phyloP scores from a whole-genome alignment of 2,113 vertebrate genomes.

The Mustelus asterias region DNA sequence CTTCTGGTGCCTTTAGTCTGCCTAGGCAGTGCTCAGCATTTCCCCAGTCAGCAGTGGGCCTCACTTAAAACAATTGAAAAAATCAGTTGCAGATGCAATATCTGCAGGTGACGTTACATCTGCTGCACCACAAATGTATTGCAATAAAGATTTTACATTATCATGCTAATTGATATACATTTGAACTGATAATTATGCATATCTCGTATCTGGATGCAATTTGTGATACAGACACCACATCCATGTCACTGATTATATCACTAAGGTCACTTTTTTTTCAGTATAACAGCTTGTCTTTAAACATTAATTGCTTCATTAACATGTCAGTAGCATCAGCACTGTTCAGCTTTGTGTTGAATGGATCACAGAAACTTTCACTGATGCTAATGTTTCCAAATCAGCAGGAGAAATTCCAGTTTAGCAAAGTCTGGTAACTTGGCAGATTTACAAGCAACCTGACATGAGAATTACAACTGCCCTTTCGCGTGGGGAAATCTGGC shows the following conservation, averaged over 20 bases:
- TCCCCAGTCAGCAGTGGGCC: not conserved
- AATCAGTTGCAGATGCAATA: conserved; percentile 18
- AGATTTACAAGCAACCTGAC: conserved; percentile 14
- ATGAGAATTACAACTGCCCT: conserved; percentile 28
- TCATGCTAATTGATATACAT: conserved; percentile 25
- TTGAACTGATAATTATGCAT: conserved; percentile 11
- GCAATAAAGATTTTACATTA: conserved; percentile 17
- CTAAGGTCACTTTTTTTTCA: conserved; percentile 19
- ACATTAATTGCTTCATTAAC: conserved; percentile 23
- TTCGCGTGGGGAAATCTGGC: not conserved
- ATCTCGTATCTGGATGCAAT: not conserved
- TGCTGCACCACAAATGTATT: not conserved
- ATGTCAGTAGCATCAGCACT: not conserved
- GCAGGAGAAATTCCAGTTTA: conserved; percentile 34
- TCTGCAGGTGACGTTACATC: conserved; percentile 3
- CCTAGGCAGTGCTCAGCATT: not conserved
- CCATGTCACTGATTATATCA: not conserved
- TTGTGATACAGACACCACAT: not conserved
- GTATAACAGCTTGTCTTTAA: conserved; percentile 4
- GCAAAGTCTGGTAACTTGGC: conserved; percentile 32
- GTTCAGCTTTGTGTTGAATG: conserved; percentile 26
- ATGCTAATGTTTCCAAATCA: conserved; percentile 30
- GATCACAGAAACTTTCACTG: conserved; percentile 25
- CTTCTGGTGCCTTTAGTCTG: conserved; percentile 36
- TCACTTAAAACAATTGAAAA: conserved; percentile 33